A percentile compares a stretch with the other conserved stretches of the same genome.
These are phyloP conservation scores for Melanotaenia parkinsoni DNA, from an alignment of 2,797 vertebrate species.

Conservation along the genomic window DNA sequence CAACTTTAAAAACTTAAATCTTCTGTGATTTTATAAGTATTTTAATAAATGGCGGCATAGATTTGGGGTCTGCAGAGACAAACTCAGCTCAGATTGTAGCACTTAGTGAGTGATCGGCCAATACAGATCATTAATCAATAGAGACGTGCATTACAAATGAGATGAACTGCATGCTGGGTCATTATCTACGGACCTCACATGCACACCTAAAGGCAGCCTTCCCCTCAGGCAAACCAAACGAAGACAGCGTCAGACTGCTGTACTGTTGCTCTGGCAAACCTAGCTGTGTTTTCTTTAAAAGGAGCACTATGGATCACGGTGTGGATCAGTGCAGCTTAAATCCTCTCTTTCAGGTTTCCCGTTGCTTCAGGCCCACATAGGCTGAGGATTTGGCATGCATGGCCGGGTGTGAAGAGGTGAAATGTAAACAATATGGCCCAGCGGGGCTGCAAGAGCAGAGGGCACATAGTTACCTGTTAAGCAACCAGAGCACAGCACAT, in stretches of 20 bases:
- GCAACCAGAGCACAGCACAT: not conserved
- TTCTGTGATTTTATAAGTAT: not conserved
- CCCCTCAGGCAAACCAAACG: conserved; percentile 13
- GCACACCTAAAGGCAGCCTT: not conserved
- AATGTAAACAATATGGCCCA: conserved; percentile 56
- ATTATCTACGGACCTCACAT: conserved; percentile 4
- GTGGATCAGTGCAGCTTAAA: conserved; percentile 40
- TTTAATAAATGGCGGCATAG: too few relatives aligned
- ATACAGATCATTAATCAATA: too few relatives aligned
- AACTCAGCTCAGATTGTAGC: too few relatives aligned
- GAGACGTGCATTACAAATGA: not conserved
- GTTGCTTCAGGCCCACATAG: conserved; percentile 29
- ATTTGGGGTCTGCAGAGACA: too few relatives aligned
- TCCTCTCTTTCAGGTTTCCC: conserved; percentile 36
- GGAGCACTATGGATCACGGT: conserved; percentile 31
- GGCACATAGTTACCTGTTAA: conserved; percentile 15
- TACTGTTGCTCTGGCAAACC: conserved; percentile 9
- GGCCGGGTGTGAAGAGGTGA: conserved; percentile 56
- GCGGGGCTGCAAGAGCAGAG: conserved; percentile 12
- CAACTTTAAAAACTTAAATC: not conserved
- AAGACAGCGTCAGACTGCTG: not conserved
- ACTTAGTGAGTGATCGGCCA: too few relatives aligned
- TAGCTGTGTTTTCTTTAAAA: conserved; percentile 17
- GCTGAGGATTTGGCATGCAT: conserved; percentile 29
- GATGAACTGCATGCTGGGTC: not conserved